Evolutionary conservation across 2,797 vertebrate species (phyloP).

Genomic region (Streptopelia turtur): DNA sequence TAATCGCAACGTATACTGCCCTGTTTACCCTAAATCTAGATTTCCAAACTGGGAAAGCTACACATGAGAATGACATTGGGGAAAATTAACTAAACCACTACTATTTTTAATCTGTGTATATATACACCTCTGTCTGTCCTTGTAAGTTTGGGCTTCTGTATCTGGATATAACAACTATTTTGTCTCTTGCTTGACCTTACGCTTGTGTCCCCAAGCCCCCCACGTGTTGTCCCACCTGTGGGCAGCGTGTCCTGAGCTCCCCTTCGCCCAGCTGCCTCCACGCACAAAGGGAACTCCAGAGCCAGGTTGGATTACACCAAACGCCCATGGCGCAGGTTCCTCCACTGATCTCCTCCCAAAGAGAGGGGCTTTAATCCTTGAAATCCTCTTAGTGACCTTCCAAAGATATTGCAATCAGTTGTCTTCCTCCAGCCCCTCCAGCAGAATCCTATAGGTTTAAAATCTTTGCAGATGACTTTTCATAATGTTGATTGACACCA

Average conservation of each 20-base stretch:
- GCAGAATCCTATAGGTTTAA: background rate
- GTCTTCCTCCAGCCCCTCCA: background rate
- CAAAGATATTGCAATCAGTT: background rate
- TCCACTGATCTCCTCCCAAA: conserved; percentile 46
- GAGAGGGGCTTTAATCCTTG: conserved; percentile 32
- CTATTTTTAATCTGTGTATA: background rate
- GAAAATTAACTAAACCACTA: background rate
- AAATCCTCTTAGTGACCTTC: conserved; percentile 50
- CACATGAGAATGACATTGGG: background rate
- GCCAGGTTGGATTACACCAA: conserved; percentile 2
- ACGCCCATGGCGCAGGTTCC: conserved; percentile 9
- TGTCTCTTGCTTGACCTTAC: background rate
- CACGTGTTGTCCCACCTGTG: background rate
- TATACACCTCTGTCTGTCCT: background rate
- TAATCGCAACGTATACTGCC: background rate
- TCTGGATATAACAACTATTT: background rate
- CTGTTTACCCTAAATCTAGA: background rate
- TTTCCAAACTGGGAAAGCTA: background rate
- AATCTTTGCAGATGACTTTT: background rate
- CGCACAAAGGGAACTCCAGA: conserved; percentile 11
- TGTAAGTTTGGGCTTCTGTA: background rate
- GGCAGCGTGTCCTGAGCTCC: background rate
- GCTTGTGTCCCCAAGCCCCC: rapidly evolving
- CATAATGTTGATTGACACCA: background rate
- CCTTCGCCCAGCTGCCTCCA: conserved; percentile 43